phyloP scores from a whole-genome alignment of 2,113 vertebrate species.

The Bucco capensis region DNA sequence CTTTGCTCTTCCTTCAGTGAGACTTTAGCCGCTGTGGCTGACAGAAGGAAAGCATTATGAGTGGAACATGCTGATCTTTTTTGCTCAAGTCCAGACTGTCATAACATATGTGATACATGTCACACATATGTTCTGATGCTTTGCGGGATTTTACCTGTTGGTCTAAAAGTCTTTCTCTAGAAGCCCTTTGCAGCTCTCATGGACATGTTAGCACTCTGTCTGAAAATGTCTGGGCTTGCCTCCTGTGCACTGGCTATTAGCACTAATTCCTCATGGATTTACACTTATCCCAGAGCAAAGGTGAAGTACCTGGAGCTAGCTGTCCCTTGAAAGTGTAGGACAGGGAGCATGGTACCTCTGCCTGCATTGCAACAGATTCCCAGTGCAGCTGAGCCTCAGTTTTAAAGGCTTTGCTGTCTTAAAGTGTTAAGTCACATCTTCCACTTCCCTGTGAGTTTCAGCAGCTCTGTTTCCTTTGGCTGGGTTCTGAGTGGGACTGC shows the following conservation, averaged over 20 bases:
- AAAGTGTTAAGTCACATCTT: not conserved
- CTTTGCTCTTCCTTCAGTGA: not conserved
- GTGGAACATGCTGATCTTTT: not conserved
- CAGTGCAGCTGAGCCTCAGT: not conserved
- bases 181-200: not conserved
- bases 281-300: not conserved
- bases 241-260: not conserved
- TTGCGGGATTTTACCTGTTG: not conserved
- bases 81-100: not conserved
- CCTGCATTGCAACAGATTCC: not conserved
- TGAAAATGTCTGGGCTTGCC: not conserved
- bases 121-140: not conserved
- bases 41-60: not conserved
- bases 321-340: not conserved
- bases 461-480: not conserved
- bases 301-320: not conserved
- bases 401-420: not conserved
- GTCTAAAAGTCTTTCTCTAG: not conserved
- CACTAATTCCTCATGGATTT: not conserved
- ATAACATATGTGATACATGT: rapidly evolving
- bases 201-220: not conserved
- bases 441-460: not conserved
- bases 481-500: not conserved
- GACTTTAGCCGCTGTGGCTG: not conserved
- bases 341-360: not conserved